Evolutionary conservation across 2,888 invertebrate genomes (phyloP).

Genomic region (Pachydiplax longipennis): DNA sequence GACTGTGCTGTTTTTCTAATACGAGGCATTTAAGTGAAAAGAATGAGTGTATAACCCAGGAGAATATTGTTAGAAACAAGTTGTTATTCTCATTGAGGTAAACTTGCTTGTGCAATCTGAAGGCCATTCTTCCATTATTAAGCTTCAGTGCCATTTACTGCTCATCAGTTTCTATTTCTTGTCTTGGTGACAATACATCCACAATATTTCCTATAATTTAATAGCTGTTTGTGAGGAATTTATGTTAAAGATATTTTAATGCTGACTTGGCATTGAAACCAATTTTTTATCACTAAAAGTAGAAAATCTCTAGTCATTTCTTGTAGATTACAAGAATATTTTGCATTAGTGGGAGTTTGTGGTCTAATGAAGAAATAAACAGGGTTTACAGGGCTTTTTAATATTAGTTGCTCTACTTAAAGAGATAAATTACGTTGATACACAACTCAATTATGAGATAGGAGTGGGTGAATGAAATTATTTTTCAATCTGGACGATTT

Average conservation of each 20-base stretch:
- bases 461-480: not conserved
- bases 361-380: not conserved
- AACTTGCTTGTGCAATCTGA: constrained; percentile 20
- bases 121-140: constrained; percentile 34
- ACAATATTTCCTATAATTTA: constrained; percentile 1
- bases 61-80: constrained; percentile 40
- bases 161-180: constrained; percentile 22
- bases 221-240: not conserved
- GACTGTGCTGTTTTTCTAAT: constrained; percentile 3
- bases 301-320: constrained; percentile 24
- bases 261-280: not conserved
- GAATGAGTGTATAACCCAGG: constrained; percentile 1
- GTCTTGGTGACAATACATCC: constrained; percentile 34
- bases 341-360: not conserved
- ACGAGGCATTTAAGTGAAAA: constrained; percentile 25
- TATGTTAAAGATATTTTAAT: constrained; percentile 10
- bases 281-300: not conserved
- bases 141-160: constrained; percentile 39
- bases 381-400: not conserved
- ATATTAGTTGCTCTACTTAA: not conserved
- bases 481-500: constrained; percentile 6
- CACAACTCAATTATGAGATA: not conserved
- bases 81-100: constrained; percentile 27
- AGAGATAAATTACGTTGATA: not conserved
- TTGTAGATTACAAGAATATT: not conserved